Base-by-base conservation (phyloP, 2,888 invertebrate species). In the Tupiocoris notatus region DNA sequence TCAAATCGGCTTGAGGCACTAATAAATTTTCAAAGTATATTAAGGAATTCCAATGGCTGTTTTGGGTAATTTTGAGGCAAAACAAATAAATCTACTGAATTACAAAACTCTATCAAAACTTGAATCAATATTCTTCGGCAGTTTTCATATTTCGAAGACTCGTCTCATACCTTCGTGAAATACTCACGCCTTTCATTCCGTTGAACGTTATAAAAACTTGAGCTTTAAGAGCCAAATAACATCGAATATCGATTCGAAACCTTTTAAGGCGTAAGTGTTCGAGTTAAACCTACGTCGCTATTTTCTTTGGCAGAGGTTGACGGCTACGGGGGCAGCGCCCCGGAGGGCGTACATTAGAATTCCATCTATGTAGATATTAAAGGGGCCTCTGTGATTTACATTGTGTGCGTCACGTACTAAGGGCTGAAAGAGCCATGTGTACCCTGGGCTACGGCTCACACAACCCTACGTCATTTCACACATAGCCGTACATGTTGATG, bases 291-390 rank as follows among this genome's bases (percentile, higher is more conserved):
- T 59, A 25, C 70, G 16, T 22, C 24, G 61, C 59, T 23, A 58
- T 25, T 58, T 23, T 17, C 59, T 23, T 54, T 59, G 17, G 25
- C 54, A 23, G 23, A 24, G n/a, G 17, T 16, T 18, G 67, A 6
- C 58, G 16, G 58, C 58, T n/a, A 20, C 24, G 59, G 59, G 70
- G n/a, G 6, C 6, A 39, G 39, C 7, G 17, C 58, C 61, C 61
- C 70, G 17, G 70, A 20, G 61, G 70, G 58, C 23, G 25, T 70
- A 70, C 70, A 70, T 70, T 70, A 70, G 70, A 70, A 70, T 70
- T 70, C 70, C 70, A 70, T 70, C 70, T 70, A 61, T 70, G 70
- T 70, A 70, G 70, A 70, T 70, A 70, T 68, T 68, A 68, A 58
- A 58, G 68, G 58, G 68, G 39, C 20, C 58, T 57, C 59, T 21